Evolutionary conservation across 2,113 vertebrate genomes (phyloP).

Genomic region (Callithrix jacchus): DNA sequence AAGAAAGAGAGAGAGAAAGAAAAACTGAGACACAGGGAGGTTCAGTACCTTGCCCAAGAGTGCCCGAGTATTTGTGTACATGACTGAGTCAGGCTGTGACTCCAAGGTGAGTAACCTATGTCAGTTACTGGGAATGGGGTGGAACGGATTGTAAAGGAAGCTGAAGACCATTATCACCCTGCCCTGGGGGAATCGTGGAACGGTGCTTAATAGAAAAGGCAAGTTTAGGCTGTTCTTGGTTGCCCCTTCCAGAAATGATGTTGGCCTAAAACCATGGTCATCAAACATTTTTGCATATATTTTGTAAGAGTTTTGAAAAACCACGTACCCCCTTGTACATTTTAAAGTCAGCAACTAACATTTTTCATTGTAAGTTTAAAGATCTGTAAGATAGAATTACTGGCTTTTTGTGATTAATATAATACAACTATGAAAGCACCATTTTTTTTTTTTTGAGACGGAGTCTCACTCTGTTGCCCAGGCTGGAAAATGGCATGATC

Average conservation of each 20-base stretch:
- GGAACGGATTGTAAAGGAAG: background rate
- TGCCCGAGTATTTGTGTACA: background rate
- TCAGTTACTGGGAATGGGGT: background rate
- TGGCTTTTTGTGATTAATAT: background rate
- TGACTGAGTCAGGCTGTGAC: background rate
- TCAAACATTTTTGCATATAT: background rate
- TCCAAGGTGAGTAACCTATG: background rate
- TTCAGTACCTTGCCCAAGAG: background rate
- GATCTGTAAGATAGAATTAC: background rate
- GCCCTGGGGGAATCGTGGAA: background rate
- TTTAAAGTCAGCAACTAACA: constrained; percentile 16
- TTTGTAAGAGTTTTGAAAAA: constrained; percentile 30
- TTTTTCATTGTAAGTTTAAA: background rate
- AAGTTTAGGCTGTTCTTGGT: background rate
- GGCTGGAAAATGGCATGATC: too few relatives aligned
- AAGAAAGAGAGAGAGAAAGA: too few relatives aligned
- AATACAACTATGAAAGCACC: background rate
- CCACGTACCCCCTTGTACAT: background rate
- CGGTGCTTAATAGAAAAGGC: background rate
- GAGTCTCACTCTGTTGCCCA: too few relatives aligned
- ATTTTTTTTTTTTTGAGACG: too few relatives aligned
- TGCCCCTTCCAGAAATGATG: background rate
- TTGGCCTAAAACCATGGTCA: background rate
- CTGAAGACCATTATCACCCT: background rate
- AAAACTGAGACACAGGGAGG: background rate